phyloP scores from a whole-genome alignment of 2,113 vertebrate genomes.

The Zosterops lateralis region DNA sequence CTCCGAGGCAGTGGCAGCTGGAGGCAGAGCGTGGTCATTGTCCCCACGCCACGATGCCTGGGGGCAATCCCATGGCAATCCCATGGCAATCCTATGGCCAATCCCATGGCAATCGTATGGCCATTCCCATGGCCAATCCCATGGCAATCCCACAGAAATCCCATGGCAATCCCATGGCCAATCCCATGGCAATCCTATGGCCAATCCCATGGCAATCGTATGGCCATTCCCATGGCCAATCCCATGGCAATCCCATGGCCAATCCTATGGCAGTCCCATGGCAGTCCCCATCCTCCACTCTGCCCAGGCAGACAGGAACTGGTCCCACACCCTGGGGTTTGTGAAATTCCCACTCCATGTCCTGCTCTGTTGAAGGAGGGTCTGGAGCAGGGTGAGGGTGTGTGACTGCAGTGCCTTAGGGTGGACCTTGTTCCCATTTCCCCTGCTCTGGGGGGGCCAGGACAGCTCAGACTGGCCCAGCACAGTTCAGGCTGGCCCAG shows the following conservation, averaged over 20 bases:
- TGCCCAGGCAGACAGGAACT: not conserved
- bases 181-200: not conserved
- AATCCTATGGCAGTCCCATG: not conserved
- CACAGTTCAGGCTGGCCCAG: not conserved
- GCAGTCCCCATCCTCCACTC: not conserved
- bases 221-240: not conserved
- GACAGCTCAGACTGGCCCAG: not conserved
- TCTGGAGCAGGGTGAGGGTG: rapidly evolving
- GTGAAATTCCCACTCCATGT: not conserved
- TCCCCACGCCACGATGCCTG: rapidly evolving
- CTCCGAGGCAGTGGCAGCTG: not conserved
- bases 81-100: too few relatives aligned
- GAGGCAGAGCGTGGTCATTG: not conserved
- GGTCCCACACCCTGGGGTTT: not conserved
- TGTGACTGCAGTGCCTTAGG: not conserved
- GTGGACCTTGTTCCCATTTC: not conserved
- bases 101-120: too few relatives aligned
- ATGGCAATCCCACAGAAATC: not conserved
- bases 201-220: not conserved
- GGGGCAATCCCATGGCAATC: not conserved
- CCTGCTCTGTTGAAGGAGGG: not conserved
- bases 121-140: not conserved
- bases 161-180: not conserved
- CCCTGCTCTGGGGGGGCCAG: not conserved
- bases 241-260: not conserved